Percentiles rank a stretch among this genome's conserved stretches.
Conservation (phyloP, 1,140 invertebrate genomes). For the Lysiphlebus fabarum region DNA sequence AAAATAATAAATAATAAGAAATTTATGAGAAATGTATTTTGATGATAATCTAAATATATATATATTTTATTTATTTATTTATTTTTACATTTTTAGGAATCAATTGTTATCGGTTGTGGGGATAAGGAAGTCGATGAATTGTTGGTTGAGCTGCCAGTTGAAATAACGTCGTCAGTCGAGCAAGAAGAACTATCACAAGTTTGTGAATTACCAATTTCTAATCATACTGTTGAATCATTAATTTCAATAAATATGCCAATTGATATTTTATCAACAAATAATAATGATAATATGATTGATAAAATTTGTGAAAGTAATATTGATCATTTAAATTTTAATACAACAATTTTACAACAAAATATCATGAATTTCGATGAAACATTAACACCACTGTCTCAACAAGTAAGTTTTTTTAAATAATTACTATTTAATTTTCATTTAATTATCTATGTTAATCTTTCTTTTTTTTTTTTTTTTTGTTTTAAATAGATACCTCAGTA, state of each 20-base stretch:
- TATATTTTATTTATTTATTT: constrained; percentile 13
- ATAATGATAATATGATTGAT: no score
- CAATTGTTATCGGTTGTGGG: constrained; percentile 39
- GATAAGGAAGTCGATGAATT: constrained; percentile 29
- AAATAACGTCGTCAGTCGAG: constrained; percentile 32
- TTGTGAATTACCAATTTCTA: not conserved
- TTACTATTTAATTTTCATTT: not conserved
- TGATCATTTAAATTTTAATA: no score
- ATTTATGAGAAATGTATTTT: no score
- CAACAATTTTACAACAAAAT: no score
- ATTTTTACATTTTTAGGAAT: constrained; percentile 35
- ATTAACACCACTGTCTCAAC: no score
- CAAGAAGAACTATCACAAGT: constrained; percentile 27
- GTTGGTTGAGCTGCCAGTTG: constrained; percentile 29
- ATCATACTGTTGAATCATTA: no score
- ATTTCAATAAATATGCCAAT: no score
- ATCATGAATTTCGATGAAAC: no score
- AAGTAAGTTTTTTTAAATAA: no score
- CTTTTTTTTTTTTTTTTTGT: not conserved
- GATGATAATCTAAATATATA: no score
- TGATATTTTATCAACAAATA: no score
- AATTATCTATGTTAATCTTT: constrained; percentile 15
- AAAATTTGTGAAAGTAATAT: no score
- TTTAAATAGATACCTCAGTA: constrained; percentile 45
- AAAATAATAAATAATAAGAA: constrained; percentile 25